Percentiles rank a stretch among this genome's conserved stretches.
Evolutionary conservation across 1,140 invertebrate species (phyloP).

Genomic region (Eurosta solidaginis): DNA sequence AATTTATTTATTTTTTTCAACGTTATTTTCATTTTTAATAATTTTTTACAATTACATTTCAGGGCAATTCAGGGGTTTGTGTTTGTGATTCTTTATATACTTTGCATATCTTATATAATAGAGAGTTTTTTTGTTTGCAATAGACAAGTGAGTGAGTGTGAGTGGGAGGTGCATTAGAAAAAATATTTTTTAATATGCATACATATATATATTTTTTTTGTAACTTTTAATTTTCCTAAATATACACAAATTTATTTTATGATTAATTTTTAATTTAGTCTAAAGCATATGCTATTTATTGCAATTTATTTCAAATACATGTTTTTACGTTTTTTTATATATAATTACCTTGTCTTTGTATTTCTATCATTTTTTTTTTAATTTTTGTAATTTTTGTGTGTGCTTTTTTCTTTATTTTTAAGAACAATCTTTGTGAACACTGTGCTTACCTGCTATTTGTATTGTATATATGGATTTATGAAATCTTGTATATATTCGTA

Average conservation of each 20-base stretch:
- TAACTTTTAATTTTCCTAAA: not conserved
- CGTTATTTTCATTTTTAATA: not conserved
- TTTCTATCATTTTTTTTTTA: no score
- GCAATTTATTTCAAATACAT: not conserved
- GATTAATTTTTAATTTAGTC: not conserved
- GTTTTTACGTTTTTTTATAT: not conserved
- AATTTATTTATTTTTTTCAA: constrained; percentile 10
- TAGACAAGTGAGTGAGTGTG: not conserved
- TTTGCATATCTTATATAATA: no score
- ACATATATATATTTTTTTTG: not conserved
- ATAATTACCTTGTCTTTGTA: no score
- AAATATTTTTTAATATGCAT: not conserved
- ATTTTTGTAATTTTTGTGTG: no score
- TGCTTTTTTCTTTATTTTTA: no score
- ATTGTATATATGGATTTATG: no score
- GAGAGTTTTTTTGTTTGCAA: not conserved
- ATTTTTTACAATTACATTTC: constrained; percentile 1
- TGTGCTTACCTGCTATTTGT: no score
- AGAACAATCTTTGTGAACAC: no score
- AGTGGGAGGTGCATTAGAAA: constrained; percentile 20
- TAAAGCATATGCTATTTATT: not conserved
- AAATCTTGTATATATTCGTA: no score
- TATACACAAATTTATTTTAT: no score
- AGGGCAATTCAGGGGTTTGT: no score
- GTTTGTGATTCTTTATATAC: no score